These are phyloP conservation scores for Vanessa atalanta DNA, from an alignment of 1,140 invertebrate species.

Conservation along the genomic window DNA sequence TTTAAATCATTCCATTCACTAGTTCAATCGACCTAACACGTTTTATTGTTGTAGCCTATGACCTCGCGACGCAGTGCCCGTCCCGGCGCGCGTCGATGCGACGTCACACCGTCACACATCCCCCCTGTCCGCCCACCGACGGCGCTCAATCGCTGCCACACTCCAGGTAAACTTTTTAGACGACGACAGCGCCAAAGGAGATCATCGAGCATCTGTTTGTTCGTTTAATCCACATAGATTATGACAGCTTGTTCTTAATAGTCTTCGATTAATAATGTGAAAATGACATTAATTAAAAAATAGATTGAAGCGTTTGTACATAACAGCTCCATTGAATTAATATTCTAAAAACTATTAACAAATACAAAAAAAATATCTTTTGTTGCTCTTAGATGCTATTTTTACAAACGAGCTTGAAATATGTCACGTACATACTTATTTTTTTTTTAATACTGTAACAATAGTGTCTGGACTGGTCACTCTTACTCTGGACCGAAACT, in stretches of 20 bases:
- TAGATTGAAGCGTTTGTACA: no score
- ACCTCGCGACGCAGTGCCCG: conserved; percentile 89
- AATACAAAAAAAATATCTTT: no score
- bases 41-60: conserved; percentile 83
- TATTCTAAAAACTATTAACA: no score
- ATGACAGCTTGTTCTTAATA: neutral
- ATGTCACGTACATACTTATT: no score
- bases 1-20: neutral
- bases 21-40: neutral
- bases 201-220: neutral
- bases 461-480: no score
- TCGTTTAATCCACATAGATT: no score
- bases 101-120: conserved; percentile 86
- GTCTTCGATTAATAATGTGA: neutral
- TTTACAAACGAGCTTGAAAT: no score
- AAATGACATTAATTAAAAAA: no score
- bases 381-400: no score
- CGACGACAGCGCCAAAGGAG: neutral
- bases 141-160: conserved; percentile 86
- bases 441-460: no score
- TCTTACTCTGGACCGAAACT: neutral
- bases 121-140: conserved; percentile 72
- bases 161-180: conserved; percentile 78
- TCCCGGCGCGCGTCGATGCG: conserved; percentile 84
- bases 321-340: no score